Evolutionary conservation across 2,888 invertebrate genomes (phyloP), one percentile per base, ranked within the genome.

Genomic region (Laspeyria flexula): DNA sequence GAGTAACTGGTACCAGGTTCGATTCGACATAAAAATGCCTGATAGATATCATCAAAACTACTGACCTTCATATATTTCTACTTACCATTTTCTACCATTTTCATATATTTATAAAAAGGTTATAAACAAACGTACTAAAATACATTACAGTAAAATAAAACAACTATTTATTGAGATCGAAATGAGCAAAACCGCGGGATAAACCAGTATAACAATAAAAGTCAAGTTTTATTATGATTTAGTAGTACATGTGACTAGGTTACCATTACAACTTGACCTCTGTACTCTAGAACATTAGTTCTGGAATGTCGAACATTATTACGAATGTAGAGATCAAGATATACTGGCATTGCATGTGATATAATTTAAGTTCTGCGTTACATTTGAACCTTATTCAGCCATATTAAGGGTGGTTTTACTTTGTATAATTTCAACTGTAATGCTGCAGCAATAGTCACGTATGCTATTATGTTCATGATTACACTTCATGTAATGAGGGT

Each of bases 171-270:
- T 67, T 62, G 59, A 62, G 62, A 66, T 67, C 47, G 51, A 51
- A 65, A 60, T 65, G 63, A 53, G 35, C 50, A 35, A 56, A 59
- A 40, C 63, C 60, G 45, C 54, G 39, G 60, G 57, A 62, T 60
- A 55, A 68, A 52, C 51, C 54, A 57, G 57, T 54, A 60, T 53
- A 45, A 71, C 65, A 71, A 78, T 79, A 77, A 77, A 79, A 77
- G 76, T 79, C 71, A 57, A 66, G 46, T 63, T 61, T 73, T 77
- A 77, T 77, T 73, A 77, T 77, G 76, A 79, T 77, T 73, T 77
- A 75, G 65, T 60, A 57, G 65, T 60, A 57, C 59, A 67, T 75
- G 60, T 65, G 64, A 65, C 72, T 68, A 51, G 41, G 44, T 35
- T 60, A 54, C 74, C 66, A 61, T 18, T 40, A 16, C 46, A 65